phyloP scores from a whole-genome alignment of 2,797 vertebrate genomes.

The Orestias chungarensis region DNA sequence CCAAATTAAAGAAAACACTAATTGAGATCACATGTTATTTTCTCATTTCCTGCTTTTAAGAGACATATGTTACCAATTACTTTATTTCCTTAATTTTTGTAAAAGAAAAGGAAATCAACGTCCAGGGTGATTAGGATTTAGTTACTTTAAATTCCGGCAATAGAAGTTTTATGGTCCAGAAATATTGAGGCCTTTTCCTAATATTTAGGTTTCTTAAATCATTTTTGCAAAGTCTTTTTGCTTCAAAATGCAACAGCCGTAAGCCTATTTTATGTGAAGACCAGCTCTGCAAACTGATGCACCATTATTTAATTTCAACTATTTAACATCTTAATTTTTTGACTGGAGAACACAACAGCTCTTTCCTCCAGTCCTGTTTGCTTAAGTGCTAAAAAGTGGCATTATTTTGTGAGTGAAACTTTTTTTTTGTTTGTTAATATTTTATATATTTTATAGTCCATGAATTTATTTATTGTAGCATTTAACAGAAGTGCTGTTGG shows the following conservation, averaged over 20 bases:
- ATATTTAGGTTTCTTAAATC: neutral
- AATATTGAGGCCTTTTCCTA: neutral
- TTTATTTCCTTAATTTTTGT: too few species aligned
- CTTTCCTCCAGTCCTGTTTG: neutral
- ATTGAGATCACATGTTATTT: too few species aligned
- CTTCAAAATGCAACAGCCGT: neutral
- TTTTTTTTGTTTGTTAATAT: too few species aligned
- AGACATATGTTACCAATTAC: neutral
- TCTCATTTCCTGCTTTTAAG: neutral
- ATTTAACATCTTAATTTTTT: too few species aligned
- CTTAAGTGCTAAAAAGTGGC: neutral
- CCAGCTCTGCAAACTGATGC: too few species aligned
- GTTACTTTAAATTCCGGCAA: neutral
- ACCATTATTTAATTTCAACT: neutral
- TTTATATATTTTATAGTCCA: neutral
- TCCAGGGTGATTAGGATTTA: neutral
- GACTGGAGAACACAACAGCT: too few species aligned
- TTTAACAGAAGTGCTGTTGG: neutral
- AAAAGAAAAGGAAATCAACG: neutral
- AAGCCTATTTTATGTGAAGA: neutral
- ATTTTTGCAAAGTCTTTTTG: neutral
- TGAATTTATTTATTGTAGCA: neutral
- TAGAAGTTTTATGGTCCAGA: neutral
- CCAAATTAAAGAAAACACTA: too few species aligned
- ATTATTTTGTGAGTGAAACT: neutral